Base-by-base conservation (phyloP, 1,140 invertebrate species). In the Bombus huntii region DNA sequence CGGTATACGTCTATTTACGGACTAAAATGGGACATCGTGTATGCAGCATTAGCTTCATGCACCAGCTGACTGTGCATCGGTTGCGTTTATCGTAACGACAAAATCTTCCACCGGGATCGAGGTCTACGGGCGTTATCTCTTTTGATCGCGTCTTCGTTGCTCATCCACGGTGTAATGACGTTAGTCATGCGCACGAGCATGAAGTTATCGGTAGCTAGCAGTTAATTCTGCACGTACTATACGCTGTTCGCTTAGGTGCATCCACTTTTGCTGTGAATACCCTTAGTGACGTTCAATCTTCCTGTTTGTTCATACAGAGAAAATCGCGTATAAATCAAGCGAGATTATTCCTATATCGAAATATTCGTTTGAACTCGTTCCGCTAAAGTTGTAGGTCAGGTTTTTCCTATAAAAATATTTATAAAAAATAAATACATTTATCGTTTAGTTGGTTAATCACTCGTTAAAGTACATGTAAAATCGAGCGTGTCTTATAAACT, bases 161-260 rank as follows among this genome's bases (percentile, higher is more conserved):
- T 84, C 82, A 78, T 84, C 66, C 82, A 72, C n/a, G 76, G 39
- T 72, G 75, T 84, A 84, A 84, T 62, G 53, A 71, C 62, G 75
- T 84, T 79, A 84, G 39, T 44, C 65, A 62, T 70, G 82, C 75
- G 37, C 47, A 39, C 82, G 12, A 4, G 47, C 44, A 71, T 42
- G 47, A 59, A 68, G 65, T 83, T 77, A 68, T 71, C 82, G 82
- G 34, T 18, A 37, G 80, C 80, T 44, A 28, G 39, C 37, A 34
- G 59, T 66, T 66, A 66, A 82, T 66, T 75, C 15, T 39, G 37
- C 44, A 25, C n/a, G n/a, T 75, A 39, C 25, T 31, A 18, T n/a
- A 34, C 18, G 31, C 18, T 74, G 72, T 10, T n/a, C 39, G 53
- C n/a, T 10, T 8, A 34, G 12, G 25, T 31, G 37, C 31, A 68